A percentile compares a stretch with the other conserved stretches of the same genome.
phyloP scores from a whole-genome alignment of 2,113 vertebrate genomes.

The Salvelinus sp. region DNA sequence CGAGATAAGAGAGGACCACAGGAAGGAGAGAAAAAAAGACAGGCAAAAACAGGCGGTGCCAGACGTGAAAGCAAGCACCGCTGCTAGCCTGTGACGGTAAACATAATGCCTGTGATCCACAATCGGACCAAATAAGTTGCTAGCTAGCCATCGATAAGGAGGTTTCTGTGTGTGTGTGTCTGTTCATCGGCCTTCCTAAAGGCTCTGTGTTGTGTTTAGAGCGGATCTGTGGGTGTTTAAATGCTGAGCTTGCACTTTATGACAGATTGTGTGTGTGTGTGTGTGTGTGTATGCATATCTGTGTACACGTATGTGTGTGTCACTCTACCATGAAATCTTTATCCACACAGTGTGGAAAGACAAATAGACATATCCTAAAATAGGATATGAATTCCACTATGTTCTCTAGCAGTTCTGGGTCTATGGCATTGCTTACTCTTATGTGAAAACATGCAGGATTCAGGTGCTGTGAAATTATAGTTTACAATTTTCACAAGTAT shows the following conservation, averaged over 20 bases:
- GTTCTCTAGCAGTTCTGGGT: no score
- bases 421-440: no score
- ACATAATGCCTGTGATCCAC: slow-evolving; percentile 22
- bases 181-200: slow-evolving; percentile 17
- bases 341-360: slow-evolving; percentile 28
- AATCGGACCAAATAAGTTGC: not conserved
- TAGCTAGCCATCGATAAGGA: not conserved
- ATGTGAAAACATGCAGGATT: no score
- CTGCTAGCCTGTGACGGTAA: slow-evolving; percentile 50
- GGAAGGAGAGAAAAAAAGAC: slow-evolving; percentile 72
- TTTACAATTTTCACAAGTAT: no score
- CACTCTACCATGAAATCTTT: slow-evolving; percentile 11
- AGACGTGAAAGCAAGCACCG: slow-evolving; percentile 81
- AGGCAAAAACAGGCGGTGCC: slow-evolving; percentile 72
- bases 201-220: not conserved
- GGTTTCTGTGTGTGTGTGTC: slow-evolving; percentile 19
- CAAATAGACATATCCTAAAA: slow-evolving; percentile 10
- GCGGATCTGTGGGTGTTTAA: slow-evolving; percentile 37
- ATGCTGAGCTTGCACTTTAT: slow-evolving; percentile 61
- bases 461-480: no score
- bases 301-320: slow-evolving; percentile 27
- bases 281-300: slow-evolving; percentile 14
- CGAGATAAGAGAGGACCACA: slow-evolving; percentile 94
- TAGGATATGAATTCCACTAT: no score
- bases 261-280: slow-evolving; percentile 55